Conservation (phyloP, 2,888 invertebrate species). For the Scaptomyza cyrtandrae region DNA sequence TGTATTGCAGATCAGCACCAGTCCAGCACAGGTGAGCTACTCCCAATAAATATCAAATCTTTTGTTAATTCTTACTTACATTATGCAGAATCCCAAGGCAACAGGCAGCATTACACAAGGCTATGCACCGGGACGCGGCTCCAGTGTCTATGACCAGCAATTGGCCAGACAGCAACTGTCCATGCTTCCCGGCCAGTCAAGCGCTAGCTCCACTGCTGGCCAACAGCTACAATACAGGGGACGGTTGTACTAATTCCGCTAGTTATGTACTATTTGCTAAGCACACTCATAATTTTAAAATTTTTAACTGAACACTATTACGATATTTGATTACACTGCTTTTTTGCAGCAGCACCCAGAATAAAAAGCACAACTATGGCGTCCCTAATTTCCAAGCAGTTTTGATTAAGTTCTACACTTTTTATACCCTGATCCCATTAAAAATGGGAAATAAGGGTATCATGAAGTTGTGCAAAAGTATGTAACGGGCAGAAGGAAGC, state of each 20-base stretch:
- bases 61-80: neutral
- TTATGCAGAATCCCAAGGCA: constrained; percentile 88
- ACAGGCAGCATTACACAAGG: constrained; percentile 94
- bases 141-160: constrained; percentile 76
- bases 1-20: constrained; percentile 82
- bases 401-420: neutral
- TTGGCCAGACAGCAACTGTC: constrained; percentile 79
- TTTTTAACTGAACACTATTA: constrained; percentile 59
- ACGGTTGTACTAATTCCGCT: constrained; percentile 74
- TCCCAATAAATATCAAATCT: neutral
- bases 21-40: constrained; percentile 69
- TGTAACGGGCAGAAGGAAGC: too few species aligned
- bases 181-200: constrained; percentile 76
- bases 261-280: constrained; percentile 30
- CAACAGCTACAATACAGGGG: constrained; percentile 80
- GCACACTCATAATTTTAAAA: constrained; percentile 64
- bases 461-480: too few species aligned
- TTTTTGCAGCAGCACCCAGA: constrained; percentile 46
- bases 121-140: constrained; percentile 90
- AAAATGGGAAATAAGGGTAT: too few species aligned
- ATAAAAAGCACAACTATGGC: constrained; percentile 78
- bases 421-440: too few species aligned
- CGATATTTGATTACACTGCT: constrained; percentile 51
- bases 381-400: constrained; percentile 72
- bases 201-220: constrained; percentile 53